phyloP scores from a whole-genome alignment of 1,140 invertebrate species.

The silkworm (Bombyx mori) region ASM3026992v2 NC_085117.1:14598001-14598500 shows the following conservation, averaged over 20 bases:
- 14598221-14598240: slow-evolving; percentile 41
- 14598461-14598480: slow-evolving; percentile 69
- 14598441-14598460: slow-evolving; percentile 34
- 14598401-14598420: no score
- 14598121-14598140: not conserved
- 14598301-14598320: no score
- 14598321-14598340: no score
- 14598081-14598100: slow-evolving; percentile 35
- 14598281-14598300: no score
- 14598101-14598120: slow-evolving; percentile 1
- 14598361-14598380: slow-evolving; percentile 28
- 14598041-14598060: slow-evolving; percentile 66
- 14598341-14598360: not conserved
- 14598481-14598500: slow-evolving; percentile 64
- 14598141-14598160: not conserved
- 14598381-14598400: no score
- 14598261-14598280: slow-evolving; percentile 12
- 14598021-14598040: slow-evolving; percentile 55
- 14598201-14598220: slow-evolving; percentile 27
- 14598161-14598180: not conserved
- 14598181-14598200: slow-evolving; percentile 31
- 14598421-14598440: slow-evolving; percentile 50
- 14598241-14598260: slow-evolving; percentile 48
- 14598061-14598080: slow-evolving; percentile 51
- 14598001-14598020: slow-evolving; percentile 67